These are phyloP conservation scores for Sturnira hondurensis DNA, from an alignment of 2,113 vertebrate genomes.

Conservation along the genomic window DNA sequence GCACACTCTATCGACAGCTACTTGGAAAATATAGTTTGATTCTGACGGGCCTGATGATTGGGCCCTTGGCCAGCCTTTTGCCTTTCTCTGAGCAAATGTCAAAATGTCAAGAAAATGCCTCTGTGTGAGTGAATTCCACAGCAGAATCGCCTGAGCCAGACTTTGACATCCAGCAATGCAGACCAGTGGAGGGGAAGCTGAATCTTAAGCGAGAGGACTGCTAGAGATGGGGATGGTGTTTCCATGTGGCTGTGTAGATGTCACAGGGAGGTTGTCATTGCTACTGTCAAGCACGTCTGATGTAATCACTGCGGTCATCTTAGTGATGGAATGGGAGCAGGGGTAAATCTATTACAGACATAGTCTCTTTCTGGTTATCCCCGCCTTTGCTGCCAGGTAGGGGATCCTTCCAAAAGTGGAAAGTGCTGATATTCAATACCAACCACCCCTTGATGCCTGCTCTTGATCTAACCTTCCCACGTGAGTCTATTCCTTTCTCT, in stretches of 20 bases:
- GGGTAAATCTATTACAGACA: not conserved
- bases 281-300: not conserved
- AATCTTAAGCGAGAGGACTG: rapidly evolving
- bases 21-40: slow-evolving; percentile 80
- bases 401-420: not conserved
- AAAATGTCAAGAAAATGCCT: slow-evolving; percentile 68
- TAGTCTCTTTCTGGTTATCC: not conserved
- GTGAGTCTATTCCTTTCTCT: not conserved
- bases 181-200: not conserved
- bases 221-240: not conserved
- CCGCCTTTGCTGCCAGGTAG: not conserved
- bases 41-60: slow-evolving; percentile 70
- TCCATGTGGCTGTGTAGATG: not conserved
- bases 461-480: not conserved
- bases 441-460: not conserved
- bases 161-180: not conserved
- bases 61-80: slow-evolving; percentile 63
- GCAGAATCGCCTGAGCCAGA: not conserved
- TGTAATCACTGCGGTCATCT: not conserved
- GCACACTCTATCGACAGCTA: slow-evolving; percentile 81
- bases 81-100: slow-evolving; percentile 62
- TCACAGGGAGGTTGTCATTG: not conserved
- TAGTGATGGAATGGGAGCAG: not conserved
- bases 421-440: not conserved
- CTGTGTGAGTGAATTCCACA: slow-evolving; percentile 14